phyloP scores from a whole-genome alignment of 23 tunicate genomes.

The Clavelina lepadiformis region DNA sequence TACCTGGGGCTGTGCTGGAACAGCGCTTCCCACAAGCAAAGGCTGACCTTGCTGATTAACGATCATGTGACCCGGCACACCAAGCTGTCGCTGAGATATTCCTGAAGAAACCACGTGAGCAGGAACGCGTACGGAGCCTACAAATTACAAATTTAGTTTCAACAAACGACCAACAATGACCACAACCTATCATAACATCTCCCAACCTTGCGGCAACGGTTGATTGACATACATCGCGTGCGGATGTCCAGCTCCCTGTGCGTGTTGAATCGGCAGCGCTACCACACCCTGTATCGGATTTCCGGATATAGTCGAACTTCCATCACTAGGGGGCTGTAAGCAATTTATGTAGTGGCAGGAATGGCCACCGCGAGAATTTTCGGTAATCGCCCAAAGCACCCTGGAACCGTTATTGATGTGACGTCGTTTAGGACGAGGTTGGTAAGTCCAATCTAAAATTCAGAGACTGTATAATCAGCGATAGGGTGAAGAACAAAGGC shows the following conservation, averaged over 20 bases:
- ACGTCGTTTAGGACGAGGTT: slow-evolving; percentile 62
- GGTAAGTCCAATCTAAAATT: slow-evolving; percentile 82
- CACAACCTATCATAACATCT: background rate
- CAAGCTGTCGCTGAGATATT: background rate
- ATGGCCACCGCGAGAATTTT: slow-evolving; percentile 62
- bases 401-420: slow-evolving; percentile 63
- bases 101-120: slow-evolving; percentile 16
- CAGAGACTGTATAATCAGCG: no score
- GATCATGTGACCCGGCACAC: no score
- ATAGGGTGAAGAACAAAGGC: no score
- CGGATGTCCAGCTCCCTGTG: slow-evolving; percentile 11
- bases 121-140: slow-evolving; percentile 30
- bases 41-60: slow-evolving; percentile 8
- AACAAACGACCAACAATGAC: background rate
- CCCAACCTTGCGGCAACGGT: slow-evolving; percentile 10
- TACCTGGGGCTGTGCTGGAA: slow-evolving; percentile 11
- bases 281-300: slow-evolving; percentile 15
- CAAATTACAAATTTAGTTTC: background rate
- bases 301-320: slow-evolving; percentile 6
- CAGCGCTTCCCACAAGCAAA: slow-evolving; percentile 1
- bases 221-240: slow-evolving; percentile 43
- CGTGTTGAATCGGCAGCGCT: slow-evolving; percentile 28
- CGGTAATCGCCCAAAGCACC: slow-evolving; percentile 64
- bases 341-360: slow-evolving; percentile 61
- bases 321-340: slow-evolving; percentile 18